Evolutionary conservation across 2,113 vertebrate genomes (phyloP).

Genomic region (Phyllostomus discolor): DNA sequence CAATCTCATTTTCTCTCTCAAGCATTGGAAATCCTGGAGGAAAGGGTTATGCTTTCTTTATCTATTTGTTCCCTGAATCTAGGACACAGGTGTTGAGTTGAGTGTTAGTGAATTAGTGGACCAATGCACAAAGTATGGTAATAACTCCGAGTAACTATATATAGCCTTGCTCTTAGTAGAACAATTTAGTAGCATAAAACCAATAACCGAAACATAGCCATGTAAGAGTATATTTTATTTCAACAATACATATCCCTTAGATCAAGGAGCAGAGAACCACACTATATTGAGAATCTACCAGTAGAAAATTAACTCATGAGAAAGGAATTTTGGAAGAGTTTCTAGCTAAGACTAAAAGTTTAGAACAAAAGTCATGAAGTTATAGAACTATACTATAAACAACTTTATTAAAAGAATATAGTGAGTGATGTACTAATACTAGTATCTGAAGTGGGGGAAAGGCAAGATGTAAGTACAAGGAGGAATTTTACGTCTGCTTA

Average conservation of each 20-base stretch:
- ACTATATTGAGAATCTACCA: background rate
- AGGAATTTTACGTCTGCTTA: background rate
- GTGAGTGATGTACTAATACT: background rate
- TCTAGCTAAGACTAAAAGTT: background rate
- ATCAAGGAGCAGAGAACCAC: background rate
- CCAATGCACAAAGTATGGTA: background rate
- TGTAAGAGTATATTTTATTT: background rate
- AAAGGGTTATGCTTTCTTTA: background rate
- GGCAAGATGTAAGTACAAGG: background rate
- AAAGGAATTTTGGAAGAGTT: background rate
- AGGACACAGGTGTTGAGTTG: background rate
- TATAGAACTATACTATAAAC: background rate
- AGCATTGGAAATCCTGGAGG: background rate
- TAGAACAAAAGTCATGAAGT: background rate
- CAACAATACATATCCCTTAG: background rate
- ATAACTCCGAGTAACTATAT: background rate
- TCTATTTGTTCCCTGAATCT: background rate
- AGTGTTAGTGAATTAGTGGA: background rate
- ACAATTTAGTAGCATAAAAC: background rate
- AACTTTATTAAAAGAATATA: background rate
- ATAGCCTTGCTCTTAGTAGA: background rate
- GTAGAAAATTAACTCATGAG: background rate
- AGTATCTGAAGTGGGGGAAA: background rate
- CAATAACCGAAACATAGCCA: background rate
- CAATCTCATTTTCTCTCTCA: background rate